phyloP scores from a whole-genome alignment of 2,888 invertebrate species.

The Drosophila pegasa region DNA sequence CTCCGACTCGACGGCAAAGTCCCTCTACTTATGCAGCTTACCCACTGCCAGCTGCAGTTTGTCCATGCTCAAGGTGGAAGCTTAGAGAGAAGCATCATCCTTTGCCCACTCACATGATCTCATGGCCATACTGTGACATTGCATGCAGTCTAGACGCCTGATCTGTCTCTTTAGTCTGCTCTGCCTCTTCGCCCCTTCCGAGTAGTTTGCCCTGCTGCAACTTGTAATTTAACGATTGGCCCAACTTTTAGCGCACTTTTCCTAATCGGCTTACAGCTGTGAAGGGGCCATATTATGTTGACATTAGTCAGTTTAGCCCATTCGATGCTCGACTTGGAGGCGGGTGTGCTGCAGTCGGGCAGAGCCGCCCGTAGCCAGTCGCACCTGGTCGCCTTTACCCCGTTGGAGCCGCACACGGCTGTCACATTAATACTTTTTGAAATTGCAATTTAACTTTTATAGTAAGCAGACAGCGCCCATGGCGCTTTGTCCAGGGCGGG shows the following conservation, averaged over 20 bases:
- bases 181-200: background rate
- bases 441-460: constrained; percentile 73
- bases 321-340: background rate
- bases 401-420: constrained; percentile 38
- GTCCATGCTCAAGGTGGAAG: background rate
- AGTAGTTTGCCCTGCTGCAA: constrained; percentile 1
- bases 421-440: constrained; percentile 65
- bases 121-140: background rate
- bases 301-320: background rate
- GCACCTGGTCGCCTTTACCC: background rate
- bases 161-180: background rate
- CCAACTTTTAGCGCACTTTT: constrained; percentile 24
- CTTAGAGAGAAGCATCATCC: background rate
- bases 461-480: constrained; percentile 49
- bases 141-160: background rate
- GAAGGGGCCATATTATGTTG: background rate
- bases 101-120: background rate
- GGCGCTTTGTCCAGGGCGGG: constrained; percentile 14
- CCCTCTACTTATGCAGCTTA: background rate
- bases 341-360: constrained; percentile 2
- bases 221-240: constrained; percentile 5
- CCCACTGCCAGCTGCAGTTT: background rate
- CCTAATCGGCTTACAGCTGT: background rate
- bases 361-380: background rate
- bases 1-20: background rate